phyloP scores from a whole-genome alignment of 2,113 vertebrate species.

The Crotophaga sulcirostris region DNA sequence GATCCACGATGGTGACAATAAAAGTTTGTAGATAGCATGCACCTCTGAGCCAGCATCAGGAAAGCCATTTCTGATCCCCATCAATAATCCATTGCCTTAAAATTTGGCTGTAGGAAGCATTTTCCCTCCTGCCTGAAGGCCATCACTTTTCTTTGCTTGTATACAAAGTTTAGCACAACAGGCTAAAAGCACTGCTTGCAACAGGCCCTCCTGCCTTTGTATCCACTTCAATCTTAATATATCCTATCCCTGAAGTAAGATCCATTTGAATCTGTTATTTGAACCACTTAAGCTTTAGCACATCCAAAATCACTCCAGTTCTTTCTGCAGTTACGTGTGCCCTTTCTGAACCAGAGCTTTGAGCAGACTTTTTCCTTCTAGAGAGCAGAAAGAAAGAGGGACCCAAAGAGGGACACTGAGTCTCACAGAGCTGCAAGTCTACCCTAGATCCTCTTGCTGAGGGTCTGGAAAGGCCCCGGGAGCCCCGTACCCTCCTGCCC shows the following conservation, averaged over 20 bases:
- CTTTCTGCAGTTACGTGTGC: not conserved
- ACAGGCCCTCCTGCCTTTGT: not conserved
- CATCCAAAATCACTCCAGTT: not conserved
- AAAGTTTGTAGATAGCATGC: not conserved
- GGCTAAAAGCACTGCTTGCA: not conserved
- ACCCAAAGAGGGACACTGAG: not conserved
- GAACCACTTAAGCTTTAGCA: not conserved
- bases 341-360: not conserved
- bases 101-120: not conserved
- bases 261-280: not conserved
- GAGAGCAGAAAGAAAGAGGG: not conserved
- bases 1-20: not conserved
- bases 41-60: not conserved
- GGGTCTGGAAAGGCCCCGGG: not conserved
- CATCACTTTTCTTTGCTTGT: not conserved
- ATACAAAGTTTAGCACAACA: not conserved
- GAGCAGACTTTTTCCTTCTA: not conserved
- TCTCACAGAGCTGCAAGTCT: not conserved
- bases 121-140: not conserved
- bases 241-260: not conserved
- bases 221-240: not conserved
- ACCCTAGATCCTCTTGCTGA: not conserved
- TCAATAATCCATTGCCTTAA: not conserved
- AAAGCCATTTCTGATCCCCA: not conserved
- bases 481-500: not conserved